A percentile compares a stretch with the other conserved stretches of the same genome.
These are phyloP conservation scores for Saccopteryx leptura DNA, from an alignment of 2,113 vertebrate genomes.

Conservation along the genomic window DNA sequence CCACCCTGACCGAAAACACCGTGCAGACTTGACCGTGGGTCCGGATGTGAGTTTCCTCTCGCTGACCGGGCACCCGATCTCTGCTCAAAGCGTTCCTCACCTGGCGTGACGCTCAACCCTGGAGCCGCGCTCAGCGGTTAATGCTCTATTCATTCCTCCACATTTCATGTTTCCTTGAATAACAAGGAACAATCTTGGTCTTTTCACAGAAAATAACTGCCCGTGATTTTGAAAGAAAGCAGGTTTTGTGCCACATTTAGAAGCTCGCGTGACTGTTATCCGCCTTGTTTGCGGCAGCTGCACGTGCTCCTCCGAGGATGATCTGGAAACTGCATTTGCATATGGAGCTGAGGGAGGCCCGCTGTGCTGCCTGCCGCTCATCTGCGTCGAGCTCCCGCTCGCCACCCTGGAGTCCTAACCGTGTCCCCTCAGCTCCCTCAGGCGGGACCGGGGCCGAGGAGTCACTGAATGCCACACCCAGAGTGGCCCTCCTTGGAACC, in stretches of 20 bases:
- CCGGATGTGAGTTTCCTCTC: fast-evolving
- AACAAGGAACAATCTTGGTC: constrained; percentile 40
- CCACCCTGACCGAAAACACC: fast-evolving
- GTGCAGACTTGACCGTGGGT: fast-evolving
- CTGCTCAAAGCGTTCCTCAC: neutral
- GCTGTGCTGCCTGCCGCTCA: fast-evolving
- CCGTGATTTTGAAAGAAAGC: constrained; percentile 58
- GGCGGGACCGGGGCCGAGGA: fast-evolving
- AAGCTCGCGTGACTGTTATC: neutral
- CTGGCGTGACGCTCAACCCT: neutral
- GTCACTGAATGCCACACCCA: fast-evolving
- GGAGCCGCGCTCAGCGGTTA: neutral
- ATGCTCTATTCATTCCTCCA: neutral
- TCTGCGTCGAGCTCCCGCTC: neutral
- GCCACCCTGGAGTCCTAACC: too few species aligned
- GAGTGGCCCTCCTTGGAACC: fast-evolving
- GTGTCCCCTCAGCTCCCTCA: fast-evolving
- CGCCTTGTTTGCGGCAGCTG: constrained; percentile 12
- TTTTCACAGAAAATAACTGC: constrained; percentile 68
- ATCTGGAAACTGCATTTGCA: neutral
- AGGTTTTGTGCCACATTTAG: constrained; percentile 23
- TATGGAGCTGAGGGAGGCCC: neutral
- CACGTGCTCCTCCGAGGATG: fast-evolving
- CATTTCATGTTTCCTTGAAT: neutral
- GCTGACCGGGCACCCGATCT: neutral